Base-by-base conservation (phyloP, 2,888 invertebrate genomes). In the Omphaloscelis lunosa region DNA sequence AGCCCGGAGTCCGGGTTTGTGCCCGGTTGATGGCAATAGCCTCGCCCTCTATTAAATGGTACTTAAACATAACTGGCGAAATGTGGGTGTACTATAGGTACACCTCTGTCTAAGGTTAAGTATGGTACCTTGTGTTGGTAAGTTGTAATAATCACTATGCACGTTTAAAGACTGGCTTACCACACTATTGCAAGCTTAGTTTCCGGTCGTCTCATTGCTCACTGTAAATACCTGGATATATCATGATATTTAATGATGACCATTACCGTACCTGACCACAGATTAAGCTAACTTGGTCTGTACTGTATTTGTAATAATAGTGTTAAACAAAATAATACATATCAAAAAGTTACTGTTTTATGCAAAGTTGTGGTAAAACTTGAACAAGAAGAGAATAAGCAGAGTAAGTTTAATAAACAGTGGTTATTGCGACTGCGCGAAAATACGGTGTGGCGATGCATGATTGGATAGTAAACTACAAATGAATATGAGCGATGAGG, bases 341-440 rank as follows among this genome's bases (percentile, higher is more conserved):
- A 29, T 29, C 23, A 6, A 53, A 76, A 45, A 29, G 15, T 29
- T n/a, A 45, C 53, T n/a, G 17, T 69, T 11, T 45, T 45, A 17
- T 20, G 17, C 27, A 3, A 27, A 75, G 15, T 27, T 8, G 53
- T 29, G 6, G 34, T 29, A 51, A 20, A 2, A 41, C 29, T 76
- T 15, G 11, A 15, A 51, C 48, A 1, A 29, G 15, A 75, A 48
- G 76, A 41, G 82, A 41, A 51, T 75, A 51, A 63, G 62, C 82
- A 77, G 75, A 63, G n/a, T 45, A 56, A 48, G 27, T 77, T 74
- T 63, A 58, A 82, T 76, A 6, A 66, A 61, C 9, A 45, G n/a
- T 39, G 65, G 59, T 70, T 66, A 80, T 66, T 80, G 80, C 80
- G 80, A 61, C 84, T 80, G 80, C 80, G 80, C 84, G 80, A 84